Evolutionary conservation across 2,797 vertebrate genomes (phyloP).

Genomic region (Gymnocypris eckloni): DNA sequence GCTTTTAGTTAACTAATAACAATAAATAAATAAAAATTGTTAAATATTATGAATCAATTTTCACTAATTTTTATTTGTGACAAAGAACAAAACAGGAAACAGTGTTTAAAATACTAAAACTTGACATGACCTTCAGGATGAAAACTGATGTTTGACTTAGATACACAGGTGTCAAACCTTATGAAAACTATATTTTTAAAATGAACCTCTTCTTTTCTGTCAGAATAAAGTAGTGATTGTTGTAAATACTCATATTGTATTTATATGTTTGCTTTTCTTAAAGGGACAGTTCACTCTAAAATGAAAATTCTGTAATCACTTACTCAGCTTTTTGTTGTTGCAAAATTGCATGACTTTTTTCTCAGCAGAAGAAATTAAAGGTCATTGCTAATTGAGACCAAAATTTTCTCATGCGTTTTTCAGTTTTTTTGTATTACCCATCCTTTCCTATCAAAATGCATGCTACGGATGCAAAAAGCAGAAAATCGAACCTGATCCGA

Average conservation of each 20-base stretch:
- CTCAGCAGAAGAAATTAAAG: neutral
- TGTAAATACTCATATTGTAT: neutral
- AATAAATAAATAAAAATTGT: no score
- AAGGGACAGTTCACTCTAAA: neutral
- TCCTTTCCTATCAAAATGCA: no score
- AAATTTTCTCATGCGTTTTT: no score
- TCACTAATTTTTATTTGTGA: neutral
- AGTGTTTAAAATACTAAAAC: neutral
- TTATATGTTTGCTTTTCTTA: neutral
- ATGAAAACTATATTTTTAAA: neutral
- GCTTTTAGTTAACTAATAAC: neutral
- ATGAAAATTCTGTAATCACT: neutral
- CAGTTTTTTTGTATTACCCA: no score
- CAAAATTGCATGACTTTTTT: neutral
- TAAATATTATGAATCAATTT: neutral
- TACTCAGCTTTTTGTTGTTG: neutral
- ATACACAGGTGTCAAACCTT: neutral
- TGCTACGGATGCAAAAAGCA: no score
- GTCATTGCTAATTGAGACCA: accelerated
- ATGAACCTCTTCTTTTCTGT: neutral
- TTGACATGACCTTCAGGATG: neutral
- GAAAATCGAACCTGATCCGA: no score
- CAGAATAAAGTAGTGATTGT: neutral
- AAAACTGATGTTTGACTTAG: neutral
- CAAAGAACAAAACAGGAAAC: neutral